A percentile compares a stretch with the other conserved stretches of the same genome.
These are phyloP conservation scores for Ips nitidus DNA, from an alignment of 1,140 invertebrate genomes.

Conservation along the genomic window DNA sequence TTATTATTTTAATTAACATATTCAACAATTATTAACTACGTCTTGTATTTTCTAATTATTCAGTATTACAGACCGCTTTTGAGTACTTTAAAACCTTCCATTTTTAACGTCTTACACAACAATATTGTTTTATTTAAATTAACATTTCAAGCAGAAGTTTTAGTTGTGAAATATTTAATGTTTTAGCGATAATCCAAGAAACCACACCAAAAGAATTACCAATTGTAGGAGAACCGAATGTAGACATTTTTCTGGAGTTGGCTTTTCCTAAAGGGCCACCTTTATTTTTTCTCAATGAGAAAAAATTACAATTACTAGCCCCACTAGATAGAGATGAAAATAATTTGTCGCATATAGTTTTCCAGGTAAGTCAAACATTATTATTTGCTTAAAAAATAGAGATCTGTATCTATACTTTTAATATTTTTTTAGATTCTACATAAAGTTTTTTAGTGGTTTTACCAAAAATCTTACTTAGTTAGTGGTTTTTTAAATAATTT, in stretches of 20 bases:
- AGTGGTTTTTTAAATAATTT: no score
- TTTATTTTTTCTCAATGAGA: slow-evolving; percentile 80
- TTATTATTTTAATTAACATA: slow-evolving; percentile 4
- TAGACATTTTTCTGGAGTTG: slow-evolving; percentile 76
- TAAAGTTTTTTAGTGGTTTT: no score
- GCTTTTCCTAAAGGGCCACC: slow-evolving; percentile 74
- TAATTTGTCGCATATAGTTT: slow-evolving; percentile 83
- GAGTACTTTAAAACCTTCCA: background rate
- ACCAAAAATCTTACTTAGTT: no score
- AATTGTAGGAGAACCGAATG: slow-evolving; percentile 77
- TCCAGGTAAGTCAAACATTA: slow-evolving; percentile 65
- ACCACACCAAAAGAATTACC: slow-evolving; percentile 78
- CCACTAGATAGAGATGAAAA: slow-evolving; percentile 84
- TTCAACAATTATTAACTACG: background rate
- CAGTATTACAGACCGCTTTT: background rate
- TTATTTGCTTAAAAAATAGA: no score
- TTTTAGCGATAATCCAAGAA: slow-evolving; percentile 78
- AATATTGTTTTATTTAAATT: no score
- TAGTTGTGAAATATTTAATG: background rate
- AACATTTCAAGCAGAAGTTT: background rate
- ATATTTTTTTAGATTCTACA: no score
- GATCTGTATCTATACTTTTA: background rate
- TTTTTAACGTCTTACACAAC: no score
- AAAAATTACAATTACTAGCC: slow-evolving; percentile 73
- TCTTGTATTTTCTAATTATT: background rate